These are phyloP conservation scores for Platycheirus albimanus DNA, from an alignment of 2,888 invertebrate species.

Conservation along the genomic window DNA sequence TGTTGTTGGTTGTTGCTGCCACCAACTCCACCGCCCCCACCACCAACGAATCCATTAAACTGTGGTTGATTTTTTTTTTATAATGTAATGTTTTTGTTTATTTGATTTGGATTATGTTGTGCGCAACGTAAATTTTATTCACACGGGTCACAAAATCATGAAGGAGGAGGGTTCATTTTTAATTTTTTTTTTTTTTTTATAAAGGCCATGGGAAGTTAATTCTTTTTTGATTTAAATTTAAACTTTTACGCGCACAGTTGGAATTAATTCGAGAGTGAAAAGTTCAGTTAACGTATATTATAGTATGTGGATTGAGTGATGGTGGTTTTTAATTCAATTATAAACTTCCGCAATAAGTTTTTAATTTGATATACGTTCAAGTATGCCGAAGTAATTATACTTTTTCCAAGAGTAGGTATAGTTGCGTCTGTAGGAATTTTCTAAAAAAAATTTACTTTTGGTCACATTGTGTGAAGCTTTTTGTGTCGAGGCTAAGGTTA, in stretches of 20 bases:
- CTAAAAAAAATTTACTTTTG: too few relatives aligned
- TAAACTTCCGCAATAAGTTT: not conserved
- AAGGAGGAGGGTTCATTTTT: not conserved
- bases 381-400: too few relatives aligned
- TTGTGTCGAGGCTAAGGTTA: too few relatives aligned
- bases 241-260: slow-evolving; percentile 17
- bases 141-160: slow-evolving; percentile 10
- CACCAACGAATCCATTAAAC: not conserved
- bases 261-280: not conserved
- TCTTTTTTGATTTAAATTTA: slow-evolving; percentile 17
- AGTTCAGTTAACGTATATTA: not conserved
- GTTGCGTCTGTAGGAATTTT: too few relatives aligned
- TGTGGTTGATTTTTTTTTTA: not conserved
- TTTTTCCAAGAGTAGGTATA: too few relatives aligned
- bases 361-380: too few relatives aligned
- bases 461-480: too few relatives aligned
- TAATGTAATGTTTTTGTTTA: not conserved
- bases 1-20: not conserved
- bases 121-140: not conserved
- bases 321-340: not conserved
- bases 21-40: not conserved
- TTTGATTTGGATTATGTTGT: not conserved
- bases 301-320: not conserved
- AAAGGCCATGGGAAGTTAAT: slow-evolving; percentile 23
- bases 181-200: slow-evolving; percentile 12